Percentiles rank a stretch among this genome's conserved stretches.
These are phyloP conservation scores for Lomographa bimaculata DNA, from an alignment of 2,888 invertebrate species.

Conservation along the genomic window DNA sequence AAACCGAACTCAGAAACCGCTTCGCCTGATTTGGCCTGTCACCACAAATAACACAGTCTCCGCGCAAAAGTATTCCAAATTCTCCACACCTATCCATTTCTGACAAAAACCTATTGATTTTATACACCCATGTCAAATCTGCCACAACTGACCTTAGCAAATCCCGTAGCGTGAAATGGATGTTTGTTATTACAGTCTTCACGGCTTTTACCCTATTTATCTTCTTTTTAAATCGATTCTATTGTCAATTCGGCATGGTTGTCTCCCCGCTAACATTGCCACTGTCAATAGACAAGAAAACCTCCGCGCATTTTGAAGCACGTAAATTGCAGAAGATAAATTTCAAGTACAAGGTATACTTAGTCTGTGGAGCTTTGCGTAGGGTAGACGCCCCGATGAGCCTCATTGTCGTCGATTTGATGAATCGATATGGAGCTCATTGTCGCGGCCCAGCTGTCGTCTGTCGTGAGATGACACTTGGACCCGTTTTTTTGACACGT, in stretches of 20 bases:
- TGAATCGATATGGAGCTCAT: conserved; percentile 71
- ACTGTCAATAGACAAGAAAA: conserved; percentile 46
- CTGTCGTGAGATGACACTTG: conserved; percentile 78
- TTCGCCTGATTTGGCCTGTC: conserved; percentile 10
- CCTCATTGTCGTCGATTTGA: conserved; percentile 67
- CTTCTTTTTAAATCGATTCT: conserved; percentile 73
- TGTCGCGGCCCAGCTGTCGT: conserved; percentile 77
- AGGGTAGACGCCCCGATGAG: conserved; percentile 65
- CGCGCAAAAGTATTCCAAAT: conserved; percentile 13
- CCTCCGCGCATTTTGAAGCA: conserved; percentile 4
- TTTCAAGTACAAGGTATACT: conserved; percentile 11
- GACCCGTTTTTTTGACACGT: conserved; percentile 72
- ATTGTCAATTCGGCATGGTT: conserved; percentile 74
- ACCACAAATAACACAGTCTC: conserved; percentile 7
- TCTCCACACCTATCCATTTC: conserved; percentile 29
- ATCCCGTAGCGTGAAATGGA: conserved; percentile 70
- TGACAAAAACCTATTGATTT: conserved; percentile 42
- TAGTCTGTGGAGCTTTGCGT: conserved; percentile 47
- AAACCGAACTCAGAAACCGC: neutral
- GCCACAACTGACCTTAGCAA: conserved; percentile 57
- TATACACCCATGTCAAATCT: conserved; percentile 60
- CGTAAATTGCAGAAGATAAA: conserved; percentile 37
- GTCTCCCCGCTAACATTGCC: conserved; percentile 59
- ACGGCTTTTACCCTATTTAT: conserved; percentile 76
- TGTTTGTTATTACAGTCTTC: conserved; percentile 77